phyloP scores from a whole-genome alignment of 2,888 invertebrate genomes.

The Sinotaia quadrata region DNA sequence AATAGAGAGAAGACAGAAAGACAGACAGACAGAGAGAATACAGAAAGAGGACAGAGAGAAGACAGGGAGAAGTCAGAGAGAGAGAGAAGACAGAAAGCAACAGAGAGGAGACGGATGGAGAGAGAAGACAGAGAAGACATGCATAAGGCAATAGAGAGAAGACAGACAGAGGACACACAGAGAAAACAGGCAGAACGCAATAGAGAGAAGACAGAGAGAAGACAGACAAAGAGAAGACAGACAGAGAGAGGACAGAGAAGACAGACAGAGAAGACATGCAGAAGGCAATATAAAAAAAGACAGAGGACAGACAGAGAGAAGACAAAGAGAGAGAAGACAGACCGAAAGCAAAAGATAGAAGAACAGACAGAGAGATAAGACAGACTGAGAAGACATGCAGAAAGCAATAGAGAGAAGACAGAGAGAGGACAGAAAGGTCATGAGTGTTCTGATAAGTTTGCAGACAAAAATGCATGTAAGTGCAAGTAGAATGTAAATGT shows the following conservation, averaged over 20 bases:
- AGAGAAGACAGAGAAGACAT: background rate
- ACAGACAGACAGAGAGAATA: background rate
- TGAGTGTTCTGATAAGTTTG: too few species aligned
- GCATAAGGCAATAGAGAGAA: background rate
- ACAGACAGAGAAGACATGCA: background rate
- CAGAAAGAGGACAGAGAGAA: background rate
- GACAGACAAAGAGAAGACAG: background rate
- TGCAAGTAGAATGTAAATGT: too few species aligned
- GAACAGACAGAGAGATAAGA: background rate
- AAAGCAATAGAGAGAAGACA: too few species aligned
- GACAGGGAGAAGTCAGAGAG: background rate
- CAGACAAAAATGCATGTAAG: too few species aligned
- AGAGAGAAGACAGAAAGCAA: background rate
- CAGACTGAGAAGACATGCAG: too few species aligned
- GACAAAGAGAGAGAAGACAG: background rate
- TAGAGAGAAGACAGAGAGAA: background rate
- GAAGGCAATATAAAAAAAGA: background rate
- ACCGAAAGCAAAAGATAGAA: background rate
- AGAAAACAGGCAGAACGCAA: background rate
- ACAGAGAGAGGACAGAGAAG: background rate
- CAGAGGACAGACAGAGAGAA: background rate
- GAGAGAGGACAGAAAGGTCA: too few species aligned
- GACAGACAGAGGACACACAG: background rate
- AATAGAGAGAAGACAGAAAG: background rate
- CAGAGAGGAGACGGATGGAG: background rate